Conservation (phyloP, 1,140 invertebrate genomes). For the Caenorhabditis brenneri region DNA sequence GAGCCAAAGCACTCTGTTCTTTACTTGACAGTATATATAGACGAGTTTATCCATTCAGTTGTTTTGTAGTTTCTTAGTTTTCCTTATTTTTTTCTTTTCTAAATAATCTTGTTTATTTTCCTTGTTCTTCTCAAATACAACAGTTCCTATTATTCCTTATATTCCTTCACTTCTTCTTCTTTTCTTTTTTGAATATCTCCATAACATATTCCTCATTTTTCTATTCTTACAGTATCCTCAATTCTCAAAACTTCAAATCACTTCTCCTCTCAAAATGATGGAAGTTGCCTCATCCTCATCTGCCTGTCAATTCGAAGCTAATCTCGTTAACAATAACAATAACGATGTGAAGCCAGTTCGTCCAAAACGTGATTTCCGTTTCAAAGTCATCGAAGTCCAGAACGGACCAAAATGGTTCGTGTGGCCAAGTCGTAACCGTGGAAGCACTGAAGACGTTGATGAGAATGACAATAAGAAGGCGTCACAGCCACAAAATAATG, state of each 20-base stretch:
- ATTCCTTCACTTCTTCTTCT: not conserved
- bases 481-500: slow-evolving; percentile 38
- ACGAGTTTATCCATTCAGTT: not conserved
- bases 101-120: not conserved
- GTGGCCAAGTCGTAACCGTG: slow-evolving; percentile 49
- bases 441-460: slow-evolving; percentile 44
- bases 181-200: not conserved
- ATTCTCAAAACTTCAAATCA: not conserved
- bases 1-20: slow-evolving; percentile 3
- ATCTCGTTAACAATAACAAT: slow-evolving; percentile 14
- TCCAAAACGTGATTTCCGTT: slow-evolving; percentile 53
- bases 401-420: slow-evolving; percentile 55
- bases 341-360: slow-evolving; percentile 17
- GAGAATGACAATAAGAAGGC: slow-evolving; percentile 48
- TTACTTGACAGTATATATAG: slow-evolving; percentile 37
- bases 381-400: slow-evolving; percentile 49
- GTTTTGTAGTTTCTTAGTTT: not conserved
- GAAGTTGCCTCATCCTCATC: slow-evolving; percentile 41
- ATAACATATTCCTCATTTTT: not conserved
- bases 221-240: slow-evolving; percentile 4
- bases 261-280: slow-evolving; percentile 21
- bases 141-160: no score
- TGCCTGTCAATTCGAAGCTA: not conserved
- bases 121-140: no score
- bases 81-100: not conserved